These are phyloP conservation scores for Eucera pruinosa DNA, from an alignment of 2,888 invertebrate species.

Conservation along the genomic window DNA sequence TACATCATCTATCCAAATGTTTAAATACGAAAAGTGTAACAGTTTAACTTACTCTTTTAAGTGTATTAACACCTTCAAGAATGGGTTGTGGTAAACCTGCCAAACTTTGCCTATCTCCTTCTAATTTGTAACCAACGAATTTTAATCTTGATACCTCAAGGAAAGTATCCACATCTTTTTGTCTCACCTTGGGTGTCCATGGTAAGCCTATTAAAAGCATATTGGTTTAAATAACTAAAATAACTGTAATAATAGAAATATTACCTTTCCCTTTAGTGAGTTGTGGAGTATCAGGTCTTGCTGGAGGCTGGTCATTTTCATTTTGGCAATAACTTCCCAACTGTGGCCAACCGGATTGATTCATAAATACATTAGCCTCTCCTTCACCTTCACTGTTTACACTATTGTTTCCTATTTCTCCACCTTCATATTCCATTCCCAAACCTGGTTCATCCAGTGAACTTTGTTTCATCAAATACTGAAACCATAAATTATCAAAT, in stretches of 20 bases:
- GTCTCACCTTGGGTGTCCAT: conserved; percentile 98
- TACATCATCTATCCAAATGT: background rate
- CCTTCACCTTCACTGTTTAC: conserved; percentile 86
- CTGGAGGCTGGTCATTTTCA: conserved; percentile 82
- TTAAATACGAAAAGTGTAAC: background rate
- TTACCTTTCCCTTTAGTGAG: conserved; percentile 80
- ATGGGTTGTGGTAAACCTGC: conserved; percentile 98
- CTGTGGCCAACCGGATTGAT: conserved; percentile 68
- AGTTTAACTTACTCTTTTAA: conserved; percentile 87
- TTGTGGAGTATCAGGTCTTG: conserved; percentile 85
- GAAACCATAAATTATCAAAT: conserved; percentile 63
- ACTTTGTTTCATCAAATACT: conserved; percentile 96
- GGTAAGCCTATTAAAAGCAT: conserved; percentile 88
- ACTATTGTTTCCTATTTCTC: conserved; percentile 71
- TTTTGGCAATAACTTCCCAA: conserved; percentile 76
- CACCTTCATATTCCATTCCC: conserved; percentile 82
- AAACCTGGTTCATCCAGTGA: conserved; percentile 93
- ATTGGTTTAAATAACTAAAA: background rate
- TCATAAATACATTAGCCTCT: conserved; percentile 82
- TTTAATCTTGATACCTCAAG: conserved; percentile 96
- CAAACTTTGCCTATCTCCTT: conserved; percentile 93
- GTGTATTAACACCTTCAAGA: conserved; percentile 96
- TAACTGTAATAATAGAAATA: conserved; percentile 15
- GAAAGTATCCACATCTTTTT: conserved; percentile 96
- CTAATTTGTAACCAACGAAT: conserved; percentile 97